Evolutionary conservation across 2,797 vertebrate genomes (phyloP).

Genomic region (Delichon dasypus): DNA sequence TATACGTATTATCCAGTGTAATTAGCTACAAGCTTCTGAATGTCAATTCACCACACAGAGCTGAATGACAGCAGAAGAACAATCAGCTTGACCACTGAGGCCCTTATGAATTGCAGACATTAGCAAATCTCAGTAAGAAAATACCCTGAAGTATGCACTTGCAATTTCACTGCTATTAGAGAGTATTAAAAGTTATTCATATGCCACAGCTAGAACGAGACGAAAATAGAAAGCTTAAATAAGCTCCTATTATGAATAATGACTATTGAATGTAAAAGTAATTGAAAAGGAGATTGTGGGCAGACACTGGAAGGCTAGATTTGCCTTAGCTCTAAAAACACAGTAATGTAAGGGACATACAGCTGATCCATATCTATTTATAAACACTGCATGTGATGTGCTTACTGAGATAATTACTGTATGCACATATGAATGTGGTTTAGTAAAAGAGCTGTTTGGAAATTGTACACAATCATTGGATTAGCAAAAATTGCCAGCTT

Average conservation of each 20-base stretch:
- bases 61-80: not conserved
- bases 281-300: conserved; percentile 15
- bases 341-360: not conserved
- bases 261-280: not conserved
- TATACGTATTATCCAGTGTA: not conserved
- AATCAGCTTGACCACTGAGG: not conserved
- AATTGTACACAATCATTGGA: not conserved
- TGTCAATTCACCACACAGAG: not conserved
- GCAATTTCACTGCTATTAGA: conserved; percentile 23
- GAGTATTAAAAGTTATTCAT: conserved; percentile 7
- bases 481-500: not conserved
- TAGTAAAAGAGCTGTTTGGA: not conserved
- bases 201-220: not conserved
- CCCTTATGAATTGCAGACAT: conserved; percentile 21
- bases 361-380: not conserved
- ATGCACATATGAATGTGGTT: not conserved
- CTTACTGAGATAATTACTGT: not conserved
- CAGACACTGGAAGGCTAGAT: not conserved
- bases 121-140: conserved; percentile 22
- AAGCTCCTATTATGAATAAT: conserved; percentile 8
- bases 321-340: not conserved
- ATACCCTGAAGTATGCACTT: not conserved
- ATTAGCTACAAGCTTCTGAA: conserved; percentile 2
- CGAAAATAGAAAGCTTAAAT: conserved; percentile 13
- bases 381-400: not conserved